Percentiles rank a stretch among this genome's conserved stretches.
These are phyloP conservation scores for Antheraea assamensis DNA, from an alignment of 2,888 invertebrate species.

Conservation along the genomic window DNA sequence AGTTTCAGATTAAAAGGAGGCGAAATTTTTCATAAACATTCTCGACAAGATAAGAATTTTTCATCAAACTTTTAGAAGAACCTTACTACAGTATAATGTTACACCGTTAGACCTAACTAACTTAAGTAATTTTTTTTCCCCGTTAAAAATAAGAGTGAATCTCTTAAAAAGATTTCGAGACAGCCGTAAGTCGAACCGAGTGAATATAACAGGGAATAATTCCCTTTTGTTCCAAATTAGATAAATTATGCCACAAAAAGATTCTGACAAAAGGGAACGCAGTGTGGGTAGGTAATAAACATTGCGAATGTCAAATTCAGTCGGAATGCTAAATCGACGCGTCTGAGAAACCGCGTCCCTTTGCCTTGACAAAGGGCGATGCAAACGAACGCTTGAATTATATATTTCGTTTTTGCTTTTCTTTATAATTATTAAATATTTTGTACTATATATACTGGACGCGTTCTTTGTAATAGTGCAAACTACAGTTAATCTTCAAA, in stretches of 20 bases:
- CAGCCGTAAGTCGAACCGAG: conserved; percentile 40
- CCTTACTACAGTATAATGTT: conserved; percentile 19
- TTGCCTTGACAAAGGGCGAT: conserved; percentile 8
- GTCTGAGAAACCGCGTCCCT: conserved; percentile 47
- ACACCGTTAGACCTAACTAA: conserved; percentile 17
- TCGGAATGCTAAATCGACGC: conserved; percentile 66
- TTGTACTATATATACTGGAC: background rate
- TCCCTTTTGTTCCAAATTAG: conserved; percentile 72
- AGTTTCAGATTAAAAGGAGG: conserved; percentile 23
- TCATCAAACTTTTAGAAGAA: conserved; percentile 21
- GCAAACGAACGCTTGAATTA: conserved; percentile 17
- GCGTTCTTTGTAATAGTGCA: background rate
- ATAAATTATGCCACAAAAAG: conserved; percentile 74
- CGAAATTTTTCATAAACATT: conserved; percentile 22
- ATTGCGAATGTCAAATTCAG: conserved; percentile 72
- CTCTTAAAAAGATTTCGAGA: conserved; percentile 34
- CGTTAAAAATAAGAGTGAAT: conserved; percentile 18
- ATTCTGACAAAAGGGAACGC: conserved; percentile 60
- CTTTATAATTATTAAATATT: background rate
- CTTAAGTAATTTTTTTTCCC: conserved; percentile 18
- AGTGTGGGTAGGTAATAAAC: conserved; percentile 67
- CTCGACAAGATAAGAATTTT: conserved; percentile 17
- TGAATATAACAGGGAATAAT: conserved; percentile 55
- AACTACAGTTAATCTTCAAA: background rate
- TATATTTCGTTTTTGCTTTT: background rate